Evolutionary conservation across 2,113 vertebrate genomes (phyloP).

Genomic region (Elephas maximus): DNA sequence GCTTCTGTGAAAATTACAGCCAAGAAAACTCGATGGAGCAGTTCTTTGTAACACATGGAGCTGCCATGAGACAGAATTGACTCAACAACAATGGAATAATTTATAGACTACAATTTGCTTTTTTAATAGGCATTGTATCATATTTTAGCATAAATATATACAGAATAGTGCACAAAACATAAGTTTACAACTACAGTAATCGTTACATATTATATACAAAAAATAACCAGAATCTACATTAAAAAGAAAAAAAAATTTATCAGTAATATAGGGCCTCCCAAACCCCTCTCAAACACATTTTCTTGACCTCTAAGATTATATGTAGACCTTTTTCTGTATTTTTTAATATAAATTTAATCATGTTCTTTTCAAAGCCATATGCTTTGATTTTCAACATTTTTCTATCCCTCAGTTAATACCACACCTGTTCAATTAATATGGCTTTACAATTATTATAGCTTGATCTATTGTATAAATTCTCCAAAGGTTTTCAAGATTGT

Average conservation of each 20-base stretch:
- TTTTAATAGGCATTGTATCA: background rate
- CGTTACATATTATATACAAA: background rate
- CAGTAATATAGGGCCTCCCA: background rate
- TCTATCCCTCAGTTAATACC: background rate
- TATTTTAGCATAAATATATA: background rate
- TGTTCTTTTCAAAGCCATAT: background rate
- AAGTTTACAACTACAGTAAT: background rate
- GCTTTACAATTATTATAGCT: background rate
- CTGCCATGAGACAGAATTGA: no score
- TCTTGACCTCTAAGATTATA: background rate
- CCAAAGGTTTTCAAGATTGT: background rate
- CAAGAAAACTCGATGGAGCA: no score
- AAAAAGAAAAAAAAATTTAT: no score
- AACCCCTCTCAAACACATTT: background rate
- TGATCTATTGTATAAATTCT: background rate
- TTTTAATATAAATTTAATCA: background rate
- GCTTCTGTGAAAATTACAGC: no score
- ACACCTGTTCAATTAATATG: background rate
- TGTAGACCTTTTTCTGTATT: background rate
- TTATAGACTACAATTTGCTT: background rate
- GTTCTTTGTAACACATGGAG: no score
- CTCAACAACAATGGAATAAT: no score
- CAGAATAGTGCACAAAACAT: background rate
- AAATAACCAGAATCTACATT: background rate
- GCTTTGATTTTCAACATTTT: background rate